A percentile compares a stretch with the other conserved stretches of the same genome.
phyloP scores from a whole-genome alignment of 2,113 vertebrate species.

The Nyctereutes procyonoides region DNA sequence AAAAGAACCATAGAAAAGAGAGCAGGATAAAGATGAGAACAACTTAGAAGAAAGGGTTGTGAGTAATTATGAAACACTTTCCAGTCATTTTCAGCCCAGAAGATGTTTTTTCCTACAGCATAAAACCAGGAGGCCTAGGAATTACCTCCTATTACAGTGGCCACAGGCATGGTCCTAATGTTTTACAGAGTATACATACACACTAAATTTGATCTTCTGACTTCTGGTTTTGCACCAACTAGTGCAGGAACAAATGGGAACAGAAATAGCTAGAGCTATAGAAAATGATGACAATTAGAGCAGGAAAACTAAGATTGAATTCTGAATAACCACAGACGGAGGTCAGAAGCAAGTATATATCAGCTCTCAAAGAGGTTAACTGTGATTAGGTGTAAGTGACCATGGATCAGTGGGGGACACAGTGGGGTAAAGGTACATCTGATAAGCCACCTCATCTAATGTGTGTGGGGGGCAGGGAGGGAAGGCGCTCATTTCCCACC shows the following conservation, averaged over 20 bases:
- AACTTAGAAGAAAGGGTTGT: no score
- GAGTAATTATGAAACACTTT: neutral
- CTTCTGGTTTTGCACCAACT: neutral
- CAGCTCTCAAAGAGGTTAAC: neutral
- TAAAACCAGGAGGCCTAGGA: neutral
- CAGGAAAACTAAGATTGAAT: neutral
- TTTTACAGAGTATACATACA: neutral
- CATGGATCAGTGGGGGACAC: neutral
- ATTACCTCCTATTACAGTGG: rapidly evolving
- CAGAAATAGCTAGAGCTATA: neutral
- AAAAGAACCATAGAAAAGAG: neutral
- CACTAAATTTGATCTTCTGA: neutral
- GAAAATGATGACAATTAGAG: neutral
- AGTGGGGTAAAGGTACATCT: neutral
- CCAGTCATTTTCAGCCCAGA: neutral
- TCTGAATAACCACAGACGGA: neutral
- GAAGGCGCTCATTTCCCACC: neutral
- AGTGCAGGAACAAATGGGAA: neutral
- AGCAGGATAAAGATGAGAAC: neutral
- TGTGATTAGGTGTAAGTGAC: neutral
- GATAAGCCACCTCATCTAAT: neutral
- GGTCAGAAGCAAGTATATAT: neutral
- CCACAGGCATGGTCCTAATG: rapidly evolving
- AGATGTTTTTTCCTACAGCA: neutral
- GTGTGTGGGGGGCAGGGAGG: no score